Evolutionary conservation across 92 coral and sea anemone species (phyloP).

Genomic region (Porites lobata): DNA sequence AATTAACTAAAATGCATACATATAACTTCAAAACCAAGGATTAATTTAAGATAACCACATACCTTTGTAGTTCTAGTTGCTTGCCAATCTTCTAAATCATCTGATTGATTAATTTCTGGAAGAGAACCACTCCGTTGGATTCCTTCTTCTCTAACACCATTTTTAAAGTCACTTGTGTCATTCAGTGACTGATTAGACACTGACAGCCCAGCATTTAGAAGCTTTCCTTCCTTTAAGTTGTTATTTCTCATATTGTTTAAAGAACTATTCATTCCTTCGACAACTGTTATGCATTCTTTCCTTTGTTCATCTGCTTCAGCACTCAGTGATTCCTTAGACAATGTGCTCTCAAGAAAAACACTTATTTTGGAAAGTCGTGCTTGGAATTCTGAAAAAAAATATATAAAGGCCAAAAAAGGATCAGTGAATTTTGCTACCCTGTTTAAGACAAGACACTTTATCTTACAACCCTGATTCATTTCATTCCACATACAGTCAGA

Average conservation of each 20-base stretch:
- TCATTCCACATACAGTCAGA: no score
- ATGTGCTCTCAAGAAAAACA: constrained; percentile 81
- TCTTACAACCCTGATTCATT: no score
- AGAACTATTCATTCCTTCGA: constrained; percentile 78
- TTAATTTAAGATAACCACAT: neutral
- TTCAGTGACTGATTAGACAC: constrained; percentile 78
- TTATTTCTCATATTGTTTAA: constrained; percentile 64
- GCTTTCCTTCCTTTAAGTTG: constrained; percentile 35
- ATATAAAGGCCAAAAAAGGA: neutral
- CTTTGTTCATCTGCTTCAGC: constrained; percentile 81
- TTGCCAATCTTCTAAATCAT: constrained; percentile 43
- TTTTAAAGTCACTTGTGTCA: constrained; percentile 59
- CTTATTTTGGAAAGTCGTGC: constrained; percentile 71
- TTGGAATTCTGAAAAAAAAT: constrained; percentile 66
- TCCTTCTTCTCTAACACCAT: constrained; percentile 54
- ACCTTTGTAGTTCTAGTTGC: constrained; percentile 55
- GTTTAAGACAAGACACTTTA: no score
- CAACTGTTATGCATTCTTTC: constrained; percentile 75
- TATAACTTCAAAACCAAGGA: no score
- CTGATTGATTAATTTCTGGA: constrained; percentile 66
- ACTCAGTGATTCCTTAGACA: constrained; percentile 84
- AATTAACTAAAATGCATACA: no score
- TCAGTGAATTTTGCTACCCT: neutral
- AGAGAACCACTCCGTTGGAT: constrained; percentile 88
- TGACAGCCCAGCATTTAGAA: constrained; percentile 77